Evolutionary conservation across 2,113 vertebrate genomes (phyloP), one percentile per base, ranked within the genome.

Genomic region (Orthonyx spaldingii): DNA sequence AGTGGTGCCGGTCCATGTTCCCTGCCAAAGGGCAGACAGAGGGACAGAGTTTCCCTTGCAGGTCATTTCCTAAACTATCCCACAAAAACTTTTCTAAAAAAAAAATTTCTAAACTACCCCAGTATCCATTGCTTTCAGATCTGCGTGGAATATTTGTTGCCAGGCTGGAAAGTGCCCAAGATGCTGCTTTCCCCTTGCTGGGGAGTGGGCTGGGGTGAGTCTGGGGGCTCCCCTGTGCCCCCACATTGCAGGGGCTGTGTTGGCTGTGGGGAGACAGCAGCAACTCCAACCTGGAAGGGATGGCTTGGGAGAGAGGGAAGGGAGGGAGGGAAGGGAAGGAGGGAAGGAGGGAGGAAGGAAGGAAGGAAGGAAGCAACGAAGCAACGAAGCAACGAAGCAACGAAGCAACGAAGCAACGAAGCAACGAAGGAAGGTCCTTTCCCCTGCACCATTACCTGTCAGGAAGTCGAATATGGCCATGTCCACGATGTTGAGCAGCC

Each of bases 401-500:
- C n/a, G n/a, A n/a, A n/a, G n/a, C n/a, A n/a, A n/a, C n/a, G 7
- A 5, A 12, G 32, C 32, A 7, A 20, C 5, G 13, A 11, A 23
- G 17, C 16, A 4, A 15, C 10, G n/a, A 10, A 35, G 22, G 9
- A 32, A 50, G 1, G 4, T 6, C 28, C 13, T 28, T 44, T 26
- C 17, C 42, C 22, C 17, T 59, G 33, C 26, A 3, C 19, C 94
- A 14, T 97, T 97, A 99, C 99, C 98, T 74, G 87, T 99, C 2
- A 99, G 97, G 97, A 99, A 99, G 98, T 99, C 99, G 17, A 99
- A 99, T 93, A 99, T 96, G 84, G 99, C 98, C 99, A 99, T 99
- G 98, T 99, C 99, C 15, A 99, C 97, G 88, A 99, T 97, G 96
- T 99, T 98, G 57, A 99, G 98, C 68, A 99, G 98, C 46, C 99